phyloP scores from a whole-genome alignment of 2,888 invertebrate species.

The Amphipyra berbera region DNA sequence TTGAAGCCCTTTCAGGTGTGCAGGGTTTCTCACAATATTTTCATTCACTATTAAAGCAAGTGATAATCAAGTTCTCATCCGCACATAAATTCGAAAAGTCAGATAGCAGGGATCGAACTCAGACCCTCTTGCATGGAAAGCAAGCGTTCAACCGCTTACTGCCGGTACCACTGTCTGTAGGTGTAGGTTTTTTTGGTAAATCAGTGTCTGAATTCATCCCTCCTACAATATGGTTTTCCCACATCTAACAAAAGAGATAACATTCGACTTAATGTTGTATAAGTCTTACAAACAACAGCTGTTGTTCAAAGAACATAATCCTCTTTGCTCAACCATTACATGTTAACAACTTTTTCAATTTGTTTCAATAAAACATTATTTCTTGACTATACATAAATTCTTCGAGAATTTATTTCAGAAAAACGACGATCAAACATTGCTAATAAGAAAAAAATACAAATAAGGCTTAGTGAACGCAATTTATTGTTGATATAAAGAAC shows the following conservation, averaged over 20 bases:
- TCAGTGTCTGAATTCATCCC: too few relatives aligned
- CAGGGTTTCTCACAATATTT: too few relatives aligned
- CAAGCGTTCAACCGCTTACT: too few relatives aligned
- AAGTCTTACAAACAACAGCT: slow-evolving; percentile 6
- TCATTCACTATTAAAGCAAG: too few relatives aligned
- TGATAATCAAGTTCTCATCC: too few relatives aligned
- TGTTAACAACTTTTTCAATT: slow-evolving; percentile 5
- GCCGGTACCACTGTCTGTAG: too few relatives aligned
- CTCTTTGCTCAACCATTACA: not conserved
- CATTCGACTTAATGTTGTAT: slow-evolving; percentile 11
- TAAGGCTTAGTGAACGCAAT: slow-evolving; percentile 29
- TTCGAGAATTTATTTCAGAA: slow-evolving; percentile 1
- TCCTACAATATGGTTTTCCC: not conserved
- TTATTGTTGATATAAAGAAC: slow-evolving; percentile 20
- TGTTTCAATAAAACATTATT: slow-evolving; percentile 1
- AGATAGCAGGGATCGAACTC: too few relatives aligned
- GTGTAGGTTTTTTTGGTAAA: too few relatives aligned
- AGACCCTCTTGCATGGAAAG: too few relatives aligned
- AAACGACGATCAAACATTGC: slow-evolving; percentile 1
- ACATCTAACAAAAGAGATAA: not conserved
- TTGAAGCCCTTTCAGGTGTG: too few relatives aligned
- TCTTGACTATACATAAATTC: not conserved
- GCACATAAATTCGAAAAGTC: too few relatives aligned
- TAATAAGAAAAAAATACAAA: slow-evolving; percentile 19
- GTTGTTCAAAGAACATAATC: slow-evolving; percentile 10